Conservation (phyloP, 2,113 vertebrate species). For the Eolophus roseicapilla region DNA sequence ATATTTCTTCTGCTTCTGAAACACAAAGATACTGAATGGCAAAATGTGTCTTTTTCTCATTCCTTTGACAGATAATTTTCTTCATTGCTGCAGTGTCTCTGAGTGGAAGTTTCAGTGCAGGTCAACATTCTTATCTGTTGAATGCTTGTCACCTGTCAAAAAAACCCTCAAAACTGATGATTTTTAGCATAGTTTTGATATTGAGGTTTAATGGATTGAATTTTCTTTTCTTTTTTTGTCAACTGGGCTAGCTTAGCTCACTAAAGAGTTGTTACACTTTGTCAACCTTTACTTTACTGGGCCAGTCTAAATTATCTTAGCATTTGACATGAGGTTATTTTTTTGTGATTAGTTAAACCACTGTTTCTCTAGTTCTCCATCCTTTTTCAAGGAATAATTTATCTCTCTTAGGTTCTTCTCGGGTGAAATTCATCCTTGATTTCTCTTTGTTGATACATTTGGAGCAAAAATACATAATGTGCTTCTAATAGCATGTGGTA, state of each 20-base stretch:
- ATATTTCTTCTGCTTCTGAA: not conserved
- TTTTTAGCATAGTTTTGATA: not conserved
- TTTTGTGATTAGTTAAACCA: not conserved
- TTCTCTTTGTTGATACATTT: not conserved
- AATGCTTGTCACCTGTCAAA: not conserved
- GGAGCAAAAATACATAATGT: not conserved
- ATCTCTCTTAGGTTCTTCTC: not conserved
- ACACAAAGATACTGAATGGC: not conserved
- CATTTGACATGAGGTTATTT: not conserved
- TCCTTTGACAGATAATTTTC: not conserved
- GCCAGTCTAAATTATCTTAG: not conserved
- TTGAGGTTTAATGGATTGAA: not conserved
- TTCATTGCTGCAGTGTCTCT: not conserved
- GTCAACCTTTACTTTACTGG: not conserved
- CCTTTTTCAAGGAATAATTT: not conserved
- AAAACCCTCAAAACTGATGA: not conserved
- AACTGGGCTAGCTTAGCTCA: not conserved
- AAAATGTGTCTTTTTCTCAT: not conserved
- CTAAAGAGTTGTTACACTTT: not conserved
- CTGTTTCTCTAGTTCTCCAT: not conserved
- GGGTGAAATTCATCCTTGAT: not conserved
- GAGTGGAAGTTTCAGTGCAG: not conserved
- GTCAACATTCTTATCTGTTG: not conserved
- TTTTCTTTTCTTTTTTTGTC: not conserved
- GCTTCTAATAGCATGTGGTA: not conserved